Base-by-base conservation (phyloP, 1,140 invertebrate species). In the Elymnias hypermnestra region DNA sequence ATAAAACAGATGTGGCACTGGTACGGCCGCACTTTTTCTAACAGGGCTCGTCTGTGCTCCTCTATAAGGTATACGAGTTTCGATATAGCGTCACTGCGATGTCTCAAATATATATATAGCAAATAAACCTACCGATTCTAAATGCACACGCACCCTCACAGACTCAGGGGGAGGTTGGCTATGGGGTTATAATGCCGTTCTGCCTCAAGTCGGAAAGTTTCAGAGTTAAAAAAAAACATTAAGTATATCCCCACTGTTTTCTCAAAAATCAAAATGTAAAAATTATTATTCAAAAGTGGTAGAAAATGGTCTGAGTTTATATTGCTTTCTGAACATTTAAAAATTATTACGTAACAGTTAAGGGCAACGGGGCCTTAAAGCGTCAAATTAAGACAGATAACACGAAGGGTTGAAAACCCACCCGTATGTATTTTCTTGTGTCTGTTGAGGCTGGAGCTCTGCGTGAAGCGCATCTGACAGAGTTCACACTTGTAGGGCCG, bases 381-480 rank as follows among this genome's bases (percentile, higher is more conserved):
- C 8, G 29, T 14, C 0, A 33, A 33, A 15, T 15, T 12, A 9
- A 10, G 10, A 21, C 2, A 36, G 33, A 36, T 36, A 9, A 36
- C 2, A 21, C 12, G 33, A 36, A 19, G 6, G 57, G 51, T 54
- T 58, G 52, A 61, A 58, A 54, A 86, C 85, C 77, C 77, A 87
- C 93, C 93, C 36, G 92, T 94, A 75, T 95, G 94, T 67, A 93
- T 92, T 63, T 93, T 89, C 85, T 94, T 94, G 87, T 95, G 94
- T 59, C 94, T 92, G 87, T 94, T 91, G 57, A 93, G 83, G 76
- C 92, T 93, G 68, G 91, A 92, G 83, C 92, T 94, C 77, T 93
- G 91, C 52, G 91, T 92, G 86, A 93, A 94, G 73, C 91, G 87
- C 78, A 92, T 92, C 63, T 91, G 87, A 81, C 92, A 93, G 63